Percentiles rank a stretch among this genome's conserved stretches.
These are phyloP conservation scores for Chaunax sp. DNA, from an alignment of 2,797 vertebrate species.

Conservation along the genomic window DNA sequence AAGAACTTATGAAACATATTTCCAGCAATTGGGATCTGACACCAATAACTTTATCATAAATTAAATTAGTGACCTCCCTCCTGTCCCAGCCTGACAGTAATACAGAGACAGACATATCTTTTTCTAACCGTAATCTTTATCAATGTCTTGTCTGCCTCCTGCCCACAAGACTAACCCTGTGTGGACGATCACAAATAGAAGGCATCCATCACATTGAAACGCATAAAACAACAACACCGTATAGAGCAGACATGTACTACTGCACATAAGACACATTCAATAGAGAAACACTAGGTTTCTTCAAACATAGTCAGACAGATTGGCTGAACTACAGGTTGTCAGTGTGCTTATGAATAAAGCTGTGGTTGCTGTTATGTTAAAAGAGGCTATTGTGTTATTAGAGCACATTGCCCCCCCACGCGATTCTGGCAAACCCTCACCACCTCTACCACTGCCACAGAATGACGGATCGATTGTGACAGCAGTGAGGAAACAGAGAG, in stretches of 20 bases:
- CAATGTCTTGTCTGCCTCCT: constrained; percentile 50
- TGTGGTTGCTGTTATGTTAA: constrained; percentile 51
- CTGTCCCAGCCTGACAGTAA: constrained; percentile 37
- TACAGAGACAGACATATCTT: constrained; percentile 61
- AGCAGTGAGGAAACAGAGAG: constrained; percentile 74
- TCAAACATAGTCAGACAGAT: constrained; percentile 2
- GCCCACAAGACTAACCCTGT: constrained; percentile 55
- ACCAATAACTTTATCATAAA: constrained; percentile 45
- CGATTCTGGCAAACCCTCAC: constrained; percentile 17
- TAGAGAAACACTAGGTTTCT: neutral
- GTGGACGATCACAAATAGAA: constrained; percentile 41
- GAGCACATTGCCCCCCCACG: constrained; percentile 39
- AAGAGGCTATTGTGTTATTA: constrained; percentile 56
- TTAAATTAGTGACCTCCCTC: constrained; percentile 41
- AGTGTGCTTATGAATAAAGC: constrained; percentile 43
- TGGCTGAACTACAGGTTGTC: constrained; percentile 26
- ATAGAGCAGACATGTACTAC: neutral
- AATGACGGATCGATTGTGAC: constrained; percentile 77
- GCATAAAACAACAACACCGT: neutral
- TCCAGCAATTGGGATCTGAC: constrained; percentile 44
- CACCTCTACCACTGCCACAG: constrained; percentile 49
- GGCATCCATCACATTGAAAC: constrained; percentile 52
- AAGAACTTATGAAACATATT: constrained; percentile 18
- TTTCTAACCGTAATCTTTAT: constrained; percentile 76
- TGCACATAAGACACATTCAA: constrained; percentile 2